Evolutionary conservation across 2,797 vertebrate species (phyloP).

Genomic region (Psittacula derbiana): DNA sequence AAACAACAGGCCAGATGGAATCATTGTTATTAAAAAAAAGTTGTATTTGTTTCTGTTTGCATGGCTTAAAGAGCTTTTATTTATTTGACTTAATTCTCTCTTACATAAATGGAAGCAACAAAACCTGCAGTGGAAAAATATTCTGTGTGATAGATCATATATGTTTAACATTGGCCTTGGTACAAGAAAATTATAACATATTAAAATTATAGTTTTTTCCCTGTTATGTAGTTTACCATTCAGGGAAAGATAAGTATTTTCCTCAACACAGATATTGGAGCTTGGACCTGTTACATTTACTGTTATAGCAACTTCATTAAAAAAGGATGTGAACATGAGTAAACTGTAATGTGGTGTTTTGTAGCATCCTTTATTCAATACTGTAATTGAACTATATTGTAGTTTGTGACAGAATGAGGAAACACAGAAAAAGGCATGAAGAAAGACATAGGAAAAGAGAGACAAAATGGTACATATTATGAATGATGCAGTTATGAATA

Average conservation of each 20-base stretch:
- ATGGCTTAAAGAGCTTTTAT: not conserved
- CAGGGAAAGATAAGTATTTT: not conserved
- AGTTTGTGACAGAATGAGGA: not conserved
- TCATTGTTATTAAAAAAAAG: slow-evolving; percentile 14
- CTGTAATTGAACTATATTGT: not conserved
- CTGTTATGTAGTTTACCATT: not conserved
- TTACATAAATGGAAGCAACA: not conserved
- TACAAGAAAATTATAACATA: not conserved
- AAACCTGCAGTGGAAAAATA: not conserved
- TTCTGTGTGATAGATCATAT: not conserved
- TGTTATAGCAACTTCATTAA: not conserved
- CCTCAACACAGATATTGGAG: not conserved
- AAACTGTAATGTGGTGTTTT: not conserved
- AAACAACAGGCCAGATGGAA: not conserved
- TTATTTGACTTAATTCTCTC: not conserved
- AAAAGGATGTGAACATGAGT: not conserved
- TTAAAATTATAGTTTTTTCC: not conserved
- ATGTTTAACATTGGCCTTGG: not conserved
- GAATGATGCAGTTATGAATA: not conserved
- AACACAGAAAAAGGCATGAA: not conserved
- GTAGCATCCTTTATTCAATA: not conserved
- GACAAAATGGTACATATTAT: not conserved
- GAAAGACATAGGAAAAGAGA: not conserved
- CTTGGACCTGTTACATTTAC: not conserved
- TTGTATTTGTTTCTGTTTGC: not conserved